Conservation (phyloP, 2,888 invertebrate genomes). For the Tachina fera region DNA sequence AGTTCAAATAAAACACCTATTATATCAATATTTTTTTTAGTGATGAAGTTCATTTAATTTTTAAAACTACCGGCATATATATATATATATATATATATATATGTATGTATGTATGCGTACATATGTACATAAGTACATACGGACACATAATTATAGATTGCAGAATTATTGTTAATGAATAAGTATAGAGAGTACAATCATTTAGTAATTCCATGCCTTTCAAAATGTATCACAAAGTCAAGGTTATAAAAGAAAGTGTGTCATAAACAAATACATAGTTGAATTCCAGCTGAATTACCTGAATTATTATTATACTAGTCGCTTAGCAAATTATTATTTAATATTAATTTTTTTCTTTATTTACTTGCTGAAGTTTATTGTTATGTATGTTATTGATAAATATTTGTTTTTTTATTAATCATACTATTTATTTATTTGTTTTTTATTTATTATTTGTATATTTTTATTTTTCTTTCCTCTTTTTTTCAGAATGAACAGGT, state of each 20-base stretch:
- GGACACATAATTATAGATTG: not conserved
- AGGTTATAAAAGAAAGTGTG: constrained; percentile 27
- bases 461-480: constrained; percentile 76
- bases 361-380: constrained; percentile 1
- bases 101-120: no score
- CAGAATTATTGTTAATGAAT: constrained; percentile 6
- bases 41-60: constrained; percentile 17
- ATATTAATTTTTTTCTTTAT: constrained; percentile 21
- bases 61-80: no score
- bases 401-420: constrained; percentile 52
- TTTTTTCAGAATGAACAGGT: constrained; percentile 83
- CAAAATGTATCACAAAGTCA: constrained; percentile 35
- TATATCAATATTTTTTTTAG: no score
- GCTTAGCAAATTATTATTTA: constrained; percentile 28
- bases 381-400: constrained; percentile 28
- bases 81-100: not conserved
- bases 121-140: no score
- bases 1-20: no score
- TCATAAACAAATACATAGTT: constrained; percentile 7
- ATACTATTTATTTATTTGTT: constrained; percentile 69
- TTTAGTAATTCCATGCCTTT: not conserved
- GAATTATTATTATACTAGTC: not conserved
- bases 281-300: not conserved
- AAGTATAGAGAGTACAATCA: not conserved
- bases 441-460: constrained; percentile 67